These are phyloP conservation scores for Pachycephus smyrnensis DNA, from an alignment of 2,888 invertebrate genomes.

Conservation along the genomic window DNA sequence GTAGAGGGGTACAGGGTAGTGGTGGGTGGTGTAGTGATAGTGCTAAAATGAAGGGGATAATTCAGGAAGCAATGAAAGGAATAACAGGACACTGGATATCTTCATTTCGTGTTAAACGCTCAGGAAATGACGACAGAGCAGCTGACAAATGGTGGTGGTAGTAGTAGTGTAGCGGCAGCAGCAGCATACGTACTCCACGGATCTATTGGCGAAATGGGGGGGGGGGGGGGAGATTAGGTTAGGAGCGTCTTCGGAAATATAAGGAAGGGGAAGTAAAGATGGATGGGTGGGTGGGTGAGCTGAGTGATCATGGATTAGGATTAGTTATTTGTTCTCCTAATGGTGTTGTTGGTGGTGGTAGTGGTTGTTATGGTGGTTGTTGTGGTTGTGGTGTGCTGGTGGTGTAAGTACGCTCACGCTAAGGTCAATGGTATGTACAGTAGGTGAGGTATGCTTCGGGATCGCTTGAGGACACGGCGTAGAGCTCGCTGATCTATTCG, in stretches of 20 bases:
- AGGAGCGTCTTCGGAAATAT: constrained; percentile 17
- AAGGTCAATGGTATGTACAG: constrained; percentile 68
- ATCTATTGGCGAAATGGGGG: constrained; percentile 18
- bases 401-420: constrained; percentile 67
- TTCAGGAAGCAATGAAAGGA: neutral
- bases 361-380: constrained; percentile 19
- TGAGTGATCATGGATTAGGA: constrained; percentile 41
- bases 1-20: neutral
- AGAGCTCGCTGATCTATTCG: constrained; percentile 65
- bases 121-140: neutral
- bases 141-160: constrained; percentile 42
- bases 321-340: constrained; percentile 65
- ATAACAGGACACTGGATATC: neutral
- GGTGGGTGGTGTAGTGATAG: neutral
- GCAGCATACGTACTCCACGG: constrained; percentile 2
- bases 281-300: neutral
- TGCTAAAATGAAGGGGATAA: neutral
- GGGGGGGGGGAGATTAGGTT: constrained; percentile 4
- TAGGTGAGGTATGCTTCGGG: constrained; percentile 67
- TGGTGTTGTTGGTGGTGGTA: constrained; percentile 26
- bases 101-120: neutral
- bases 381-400: constrained; percentile 25
- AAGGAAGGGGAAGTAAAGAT: constrained; percentile 22
- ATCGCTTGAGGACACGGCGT: constrained; percentile 64
- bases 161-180: constrained; percentile 28